phyloP scores from a whole-genome alignment of 2,888 invertebrate species.

The Pachymerium ferrugineum region DNA sequence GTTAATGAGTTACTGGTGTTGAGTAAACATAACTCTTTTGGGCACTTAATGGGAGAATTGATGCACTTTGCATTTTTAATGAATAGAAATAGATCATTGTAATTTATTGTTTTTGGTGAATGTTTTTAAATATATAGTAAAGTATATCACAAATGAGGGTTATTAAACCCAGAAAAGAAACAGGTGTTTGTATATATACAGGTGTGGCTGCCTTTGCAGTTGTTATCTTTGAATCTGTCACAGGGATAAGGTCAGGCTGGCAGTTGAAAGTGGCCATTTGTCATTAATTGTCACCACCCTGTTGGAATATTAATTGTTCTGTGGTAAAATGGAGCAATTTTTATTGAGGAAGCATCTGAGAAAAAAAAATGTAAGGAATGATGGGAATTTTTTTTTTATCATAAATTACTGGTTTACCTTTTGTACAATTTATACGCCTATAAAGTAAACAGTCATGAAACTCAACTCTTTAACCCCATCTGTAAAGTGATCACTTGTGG shows the following conservation, averaged over 20 bases:
- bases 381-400: too few relatives aligned
- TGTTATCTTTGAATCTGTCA: conserved; percentile 24
- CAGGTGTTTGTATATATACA: conserved; percentile 18
- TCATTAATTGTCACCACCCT: conserved; percentile 24
- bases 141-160: too few relatives aligned
- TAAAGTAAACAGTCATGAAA: conserved; percentile 10
- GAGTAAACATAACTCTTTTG: not conserved
- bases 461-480: not conserved
- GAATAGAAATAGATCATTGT: too few relatives aligned
- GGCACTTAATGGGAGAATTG: too few relatives aligned
- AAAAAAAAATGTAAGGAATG: too few relatives aligned
- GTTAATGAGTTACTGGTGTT: not conserved
- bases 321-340: not conserved
- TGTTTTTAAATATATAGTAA: too few relatives aligned
- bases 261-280: conserved; percentile 22
- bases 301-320: conserved; percentile 15
- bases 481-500: not conserved
- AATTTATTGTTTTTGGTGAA: not conserved
- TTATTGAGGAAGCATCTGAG: not conserved
- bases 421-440: not conserved
- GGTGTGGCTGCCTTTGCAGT: conserved; percentile 22
- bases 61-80: too few relatives aligned
- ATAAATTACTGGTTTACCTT: not conserved
- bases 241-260: conserved; percentile 7
- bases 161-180: too few relatives aligned